These are phyloP conservation scores for Chaunax sp. DNA, from an alignment of 2,797 vertebrate species.

Conservation along the genomic window DNA sequence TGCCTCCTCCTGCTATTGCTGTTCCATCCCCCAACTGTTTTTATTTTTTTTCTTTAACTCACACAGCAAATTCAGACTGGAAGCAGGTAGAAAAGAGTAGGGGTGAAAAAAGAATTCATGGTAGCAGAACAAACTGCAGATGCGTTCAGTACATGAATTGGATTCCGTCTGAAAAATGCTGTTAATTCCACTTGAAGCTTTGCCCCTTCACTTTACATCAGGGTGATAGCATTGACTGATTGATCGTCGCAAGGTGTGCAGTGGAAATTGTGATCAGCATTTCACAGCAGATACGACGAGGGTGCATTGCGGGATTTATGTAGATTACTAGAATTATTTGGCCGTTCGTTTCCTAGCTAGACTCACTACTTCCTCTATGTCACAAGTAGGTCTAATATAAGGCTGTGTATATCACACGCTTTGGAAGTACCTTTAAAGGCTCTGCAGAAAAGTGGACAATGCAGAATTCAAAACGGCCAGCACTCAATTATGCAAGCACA, in stretches of 20 bases:
- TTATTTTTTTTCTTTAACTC: conserved; percentile 15
- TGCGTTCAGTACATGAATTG: conserved; percentile 51
- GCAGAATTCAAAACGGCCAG: conserved; percentile 64
- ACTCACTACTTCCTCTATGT: conserved; percentile 24
- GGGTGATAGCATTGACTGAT: conserved; percentile 57
- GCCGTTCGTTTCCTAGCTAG: conserved; percentile 25
- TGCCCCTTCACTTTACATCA: conserved; percentile 58
- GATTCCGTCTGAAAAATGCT: conserved; percentile 70
- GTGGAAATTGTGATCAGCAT: conserved; percentile 41
- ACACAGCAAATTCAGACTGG: conserved; percentile 40
- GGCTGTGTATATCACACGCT: conserved; percentile 29
- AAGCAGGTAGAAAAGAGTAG: conserved; percentile 10
- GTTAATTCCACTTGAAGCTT: conserved; percentile 67
- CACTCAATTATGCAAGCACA: conserved; percentile 64
- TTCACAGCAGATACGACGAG: conserved; percentile 32
- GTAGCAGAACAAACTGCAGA: conserved; percentile 46
- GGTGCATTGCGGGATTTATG: conserved; percentile 26
- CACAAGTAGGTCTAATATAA: conserved; percentile 23
- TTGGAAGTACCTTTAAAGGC: conserved; percentile 58
- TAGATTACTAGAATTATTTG: conserved; percentile 41
- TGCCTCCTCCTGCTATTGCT: conserved; percentile 46
- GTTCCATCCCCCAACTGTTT: conserved; percentile 27
- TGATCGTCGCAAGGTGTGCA: conserved; percentile 54
- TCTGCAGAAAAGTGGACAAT: conserved; percentile 36
- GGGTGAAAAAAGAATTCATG: conserved; percentile 22